Evolutionary conservation across 2,797 vertebrate genomes (phyloP), one percentile per base, ranked within the genome.

Genomic region (Enteromius paludinosus): DNA sequence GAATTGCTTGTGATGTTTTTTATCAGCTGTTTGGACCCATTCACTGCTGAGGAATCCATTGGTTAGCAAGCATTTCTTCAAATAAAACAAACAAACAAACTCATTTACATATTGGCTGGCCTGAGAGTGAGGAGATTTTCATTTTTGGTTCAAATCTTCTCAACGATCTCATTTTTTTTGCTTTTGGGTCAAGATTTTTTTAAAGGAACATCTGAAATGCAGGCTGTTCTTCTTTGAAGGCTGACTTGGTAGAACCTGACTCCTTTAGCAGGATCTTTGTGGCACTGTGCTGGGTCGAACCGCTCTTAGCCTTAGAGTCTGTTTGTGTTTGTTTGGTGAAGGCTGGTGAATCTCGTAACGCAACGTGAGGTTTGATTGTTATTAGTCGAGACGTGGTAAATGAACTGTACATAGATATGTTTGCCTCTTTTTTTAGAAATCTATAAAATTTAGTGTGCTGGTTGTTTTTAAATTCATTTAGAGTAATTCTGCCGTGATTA

Each of bases 361-460:
- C 68, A 28, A 72, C 62, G 61, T 71, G 38, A 66, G 77, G 33
- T 69, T 35, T 77, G 70, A 78, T 71, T 71, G 45, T 59, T 25
- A 38, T 73, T 85, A 72, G 76, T 83, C 47, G 6, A 80, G 71
- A 83, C 65, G 41, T 71, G 65, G 47, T 78, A 73, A 79, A 65
- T 69, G 59, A 83, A 79, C 56, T 87, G 85, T 89, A 89, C 83
- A 89, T 89, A 87, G 76, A 75, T 80, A 75, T 35, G 81, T 84
- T 87, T 86, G 82, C 72, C 73, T 89, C 69, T 72, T 77, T 77
- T 38, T 80, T 89, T 86, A 81, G 85, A 84, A 82, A 84, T 86
- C 66, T 65, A 83, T 65, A 81, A 84, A 35, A 70, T 87, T 86
- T 89, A 75, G 85, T 87, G 88, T 84, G 80, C 73, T 66, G 74